These are phyloP conservation scores for Microctenopoma stevenorrisi DNA, from an alignment of 2,797 vertebrate species.

Conservation along the genomic window DNA sequence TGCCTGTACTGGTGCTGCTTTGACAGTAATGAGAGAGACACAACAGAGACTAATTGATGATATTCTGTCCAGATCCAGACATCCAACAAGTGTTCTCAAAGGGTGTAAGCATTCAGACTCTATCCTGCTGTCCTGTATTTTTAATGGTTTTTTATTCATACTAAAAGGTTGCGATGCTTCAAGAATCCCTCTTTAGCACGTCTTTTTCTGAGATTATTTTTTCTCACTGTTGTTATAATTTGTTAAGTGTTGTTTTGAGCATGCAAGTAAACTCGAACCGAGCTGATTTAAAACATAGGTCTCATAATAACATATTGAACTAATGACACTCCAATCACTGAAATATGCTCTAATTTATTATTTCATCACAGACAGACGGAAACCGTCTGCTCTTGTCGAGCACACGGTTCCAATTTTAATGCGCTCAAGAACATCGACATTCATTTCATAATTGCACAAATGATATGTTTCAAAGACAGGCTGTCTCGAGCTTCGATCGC, in stretches of 20 bases:
- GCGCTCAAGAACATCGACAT: constrained; percentile 41
- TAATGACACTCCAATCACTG: constrained; percentile 24
- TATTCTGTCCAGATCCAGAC: neutral
- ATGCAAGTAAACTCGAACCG: neutral
- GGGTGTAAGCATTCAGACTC: neutral
- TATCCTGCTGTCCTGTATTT: neutral
- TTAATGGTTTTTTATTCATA: neutral
- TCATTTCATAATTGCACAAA: constrained; percentile 62
- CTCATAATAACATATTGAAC: constrained; percentile 9
- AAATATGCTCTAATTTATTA: constrained; percentile 38
- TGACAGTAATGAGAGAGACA: constrained; percentile 18
- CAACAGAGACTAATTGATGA: neutral
- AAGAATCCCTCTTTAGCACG: neutral
- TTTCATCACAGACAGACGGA: constrained; percentile 41
- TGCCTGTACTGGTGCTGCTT: neutral
- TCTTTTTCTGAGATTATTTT: neutral
- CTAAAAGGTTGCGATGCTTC: neutral
- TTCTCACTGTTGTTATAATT: too few relatives aligned
- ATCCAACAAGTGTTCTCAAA: neutral
- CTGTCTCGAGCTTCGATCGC: constrained; percentile 48
- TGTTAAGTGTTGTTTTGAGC: neutral
- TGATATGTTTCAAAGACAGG: constrained; percentile 51
- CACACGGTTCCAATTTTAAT: constrained; percentile 53
- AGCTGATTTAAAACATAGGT: constrained; percentile 5
- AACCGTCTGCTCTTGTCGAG: constrained; percentile 19